These are phyloP conservation scores for Spodoptera litura DNA, from an alignment of 1,140 invertebrate genomes.

Conservation along the genomic window DNA sequence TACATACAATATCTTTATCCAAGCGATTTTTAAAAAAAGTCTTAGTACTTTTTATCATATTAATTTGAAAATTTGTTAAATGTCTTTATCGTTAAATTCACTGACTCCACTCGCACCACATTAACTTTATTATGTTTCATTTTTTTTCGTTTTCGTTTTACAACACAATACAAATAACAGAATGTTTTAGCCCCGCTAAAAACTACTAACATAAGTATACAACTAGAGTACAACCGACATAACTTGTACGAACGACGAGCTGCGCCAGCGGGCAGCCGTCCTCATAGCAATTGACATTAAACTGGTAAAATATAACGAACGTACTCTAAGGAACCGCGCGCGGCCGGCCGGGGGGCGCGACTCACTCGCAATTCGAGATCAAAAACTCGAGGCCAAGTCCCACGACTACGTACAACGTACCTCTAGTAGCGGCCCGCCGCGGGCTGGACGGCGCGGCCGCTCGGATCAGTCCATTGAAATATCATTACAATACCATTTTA, in stretches of 20 bases:
- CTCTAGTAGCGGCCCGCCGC: slow-evolving; percentile 24
- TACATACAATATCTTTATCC: slow-evolving; percentile 82
- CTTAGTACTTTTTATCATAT: slow-evolving; percentile 83
- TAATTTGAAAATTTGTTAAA: slow-evolving; percentile 86
- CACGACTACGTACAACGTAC: slow-evolving; percentile 19
- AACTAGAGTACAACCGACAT: slow-evolving; percentile 77
- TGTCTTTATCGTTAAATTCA: slow-evolving; percentile 83
- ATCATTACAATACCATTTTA: slow-evolving; percentile 61
- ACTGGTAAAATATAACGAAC: slow-evolving; percentile 73
- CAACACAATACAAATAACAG: slow-evolving; percentile 81
- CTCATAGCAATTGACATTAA: slow-evolving; percentile 74
- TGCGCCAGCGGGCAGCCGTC: slow-evolving; percentile 54
- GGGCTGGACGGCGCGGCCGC: not conserved
- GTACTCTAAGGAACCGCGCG: slow-evolving; percentile 77
- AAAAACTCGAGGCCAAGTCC: slow-evolving; percentile 60
- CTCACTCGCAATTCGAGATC: slow-evolving; percentile 77
- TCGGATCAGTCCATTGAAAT: slow-evolving; percentile 46
- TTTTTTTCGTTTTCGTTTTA: slow-evolving; percentile 70
- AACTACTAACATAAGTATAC: slow-evolving; percentile 78
- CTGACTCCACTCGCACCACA: slow-evolving; percentile 82
- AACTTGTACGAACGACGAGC: slow-evolving; percentile 59
- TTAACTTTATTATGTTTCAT: slow-evolving; percentile 62
- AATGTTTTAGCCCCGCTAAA: slow-evolving; percentile 79
- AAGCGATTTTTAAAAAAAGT: slow-evolving; percentile 83
- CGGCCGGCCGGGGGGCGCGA: slow-evolving; percentile 31